A percentile compares a stretch with the other conserved stretches of the same genome.
Conservation (phyloP, 2,888 invertebrate species). For the Cosmorhoe ocellata region DNA sequence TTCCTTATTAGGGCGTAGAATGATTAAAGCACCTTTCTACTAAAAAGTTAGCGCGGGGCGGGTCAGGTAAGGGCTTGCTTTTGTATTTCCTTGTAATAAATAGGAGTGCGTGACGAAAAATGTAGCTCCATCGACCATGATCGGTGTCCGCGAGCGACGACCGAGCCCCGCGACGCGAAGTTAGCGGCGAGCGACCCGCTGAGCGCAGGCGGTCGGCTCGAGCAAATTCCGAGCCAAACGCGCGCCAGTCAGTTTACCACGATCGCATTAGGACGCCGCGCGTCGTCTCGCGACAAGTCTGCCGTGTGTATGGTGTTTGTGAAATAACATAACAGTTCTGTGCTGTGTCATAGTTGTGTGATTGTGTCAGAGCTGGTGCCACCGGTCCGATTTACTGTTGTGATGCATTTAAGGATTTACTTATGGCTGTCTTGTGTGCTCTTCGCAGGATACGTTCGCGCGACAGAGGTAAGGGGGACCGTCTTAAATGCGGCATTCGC, state of each 20-base stretch:
- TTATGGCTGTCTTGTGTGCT: constrained; percentile 87
- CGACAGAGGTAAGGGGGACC: constrained; percentile 87
- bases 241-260: constrained; percentile 79
- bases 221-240: constrained; percentile 59
- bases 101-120: constrained; percentile 70
- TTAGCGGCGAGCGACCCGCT: constrained; percentile 47
- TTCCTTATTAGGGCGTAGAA: constrained; percentile 35
- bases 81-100: constrained; percentile 60
- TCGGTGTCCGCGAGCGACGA: constrained; percentile 59
- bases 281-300: constrained; percentile 67
- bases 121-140: constrained; percentile 73
- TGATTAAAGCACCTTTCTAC: constrained; percentile 2
- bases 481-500: constrained; percentile 74
- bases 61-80: constrained; percentile 41
- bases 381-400: constrained; percentile 75
- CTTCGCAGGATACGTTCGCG: constrained; percentile 88
- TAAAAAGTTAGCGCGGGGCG: background rate
- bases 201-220: constrained; percentile 47
- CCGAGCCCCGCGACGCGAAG: constrained; percentile 60
- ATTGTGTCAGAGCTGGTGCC: constrained; percentile 70
- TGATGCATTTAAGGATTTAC: constrained; percentile 91
- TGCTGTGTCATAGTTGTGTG: constrained; percentile 72
- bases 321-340: constrained; percentile 78
- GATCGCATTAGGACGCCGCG: constrained; percentile 60
- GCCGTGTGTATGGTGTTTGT: constrained; percentile 76